Conservation (phyloP, 2,888 invertebrate species). For the Eupithecia exiguata region DNA sequence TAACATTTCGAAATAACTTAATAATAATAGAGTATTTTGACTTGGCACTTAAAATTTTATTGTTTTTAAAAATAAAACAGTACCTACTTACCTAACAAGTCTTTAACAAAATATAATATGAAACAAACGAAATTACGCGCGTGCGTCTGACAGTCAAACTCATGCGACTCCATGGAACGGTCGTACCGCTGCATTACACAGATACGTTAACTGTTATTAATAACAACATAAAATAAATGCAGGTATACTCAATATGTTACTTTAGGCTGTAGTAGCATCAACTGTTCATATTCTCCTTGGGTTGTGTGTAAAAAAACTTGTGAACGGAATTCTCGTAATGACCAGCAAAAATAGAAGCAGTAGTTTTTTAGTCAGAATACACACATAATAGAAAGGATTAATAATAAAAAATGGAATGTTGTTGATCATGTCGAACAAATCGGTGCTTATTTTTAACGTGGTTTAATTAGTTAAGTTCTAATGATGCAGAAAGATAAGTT, state of each 20-base stretch:
- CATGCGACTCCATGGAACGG: background rate
- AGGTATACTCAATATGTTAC: background rate
- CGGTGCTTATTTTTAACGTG: background rate
- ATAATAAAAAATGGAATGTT: slow-evolving; percentile 25
- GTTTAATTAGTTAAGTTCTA: background rate
- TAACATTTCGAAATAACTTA: background rate
- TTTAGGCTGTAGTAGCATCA: background rate
- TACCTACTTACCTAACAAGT: background rate
- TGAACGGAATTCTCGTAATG: background rate
- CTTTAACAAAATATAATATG: background rate
- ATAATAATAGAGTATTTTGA: slow-evolving; percentile 22
- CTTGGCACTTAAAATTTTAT: slow-evolving; percentile 12
- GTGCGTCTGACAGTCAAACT: background rate
- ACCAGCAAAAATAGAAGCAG: background rate
- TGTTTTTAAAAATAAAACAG: background rate
- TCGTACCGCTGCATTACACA: background rate
- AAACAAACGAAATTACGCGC: background rate
- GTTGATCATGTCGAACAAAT: slow-evolving; percentile 1
- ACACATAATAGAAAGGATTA: background rate
- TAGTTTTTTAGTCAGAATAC: background rate
- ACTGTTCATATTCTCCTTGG: background rate
- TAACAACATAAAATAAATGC: slow-evolving; percentile 2
- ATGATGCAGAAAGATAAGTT: background rate
- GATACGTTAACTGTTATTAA: background rate
- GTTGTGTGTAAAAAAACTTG: too few relatives aligned